Conservation (phyloP, 2,888 invertebrate genomes). For the Athrips mouffetella region DNA sequence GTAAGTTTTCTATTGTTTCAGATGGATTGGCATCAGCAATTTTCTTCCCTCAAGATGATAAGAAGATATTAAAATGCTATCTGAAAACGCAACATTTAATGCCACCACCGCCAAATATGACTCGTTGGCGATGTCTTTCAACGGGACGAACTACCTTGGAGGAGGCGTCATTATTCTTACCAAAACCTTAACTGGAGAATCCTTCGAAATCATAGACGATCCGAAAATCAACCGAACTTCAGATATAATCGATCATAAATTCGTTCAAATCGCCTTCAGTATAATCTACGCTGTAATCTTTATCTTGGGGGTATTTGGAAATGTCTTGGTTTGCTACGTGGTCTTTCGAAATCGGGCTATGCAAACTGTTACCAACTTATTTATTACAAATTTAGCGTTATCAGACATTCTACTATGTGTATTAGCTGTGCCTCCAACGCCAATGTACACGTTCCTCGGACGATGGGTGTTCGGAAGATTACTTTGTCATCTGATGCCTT, state of each 20-base stretch:
- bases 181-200: conserved; percentile 65
- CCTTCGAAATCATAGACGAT: conserved; percentile 63
- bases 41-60: not conserved
- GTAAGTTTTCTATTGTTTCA: conserved; percentile 44
- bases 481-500: conserved; percentile 91
- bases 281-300: conserved; percentile 88
- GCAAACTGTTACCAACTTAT: conserved; percentile 95
- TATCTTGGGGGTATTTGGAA: conserved; percentile 87
- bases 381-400: conserved; percentile 92
- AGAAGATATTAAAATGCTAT: conserved; percentile 41
- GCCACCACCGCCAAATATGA: conserved; percentile 44
- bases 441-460: conserved; percentile 89
- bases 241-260: conserved; percentile 81
- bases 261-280: conserved; percentile 86
- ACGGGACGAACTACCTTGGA: conserved; percentile 48
- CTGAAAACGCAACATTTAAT: conserved; percentile 38
- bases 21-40: conserved; percentile 50
- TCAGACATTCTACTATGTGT: conserved; percentile 91
- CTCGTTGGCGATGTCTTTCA: conserved; percentile 54
- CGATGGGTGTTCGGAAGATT: conserved; percentile 91
- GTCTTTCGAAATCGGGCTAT: conserved; percentile 90
- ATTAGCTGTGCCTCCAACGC: conserved; percentile 93
- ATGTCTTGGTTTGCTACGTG: conserved; percentile 90
- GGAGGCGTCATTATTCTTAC: conserved; percentile 62
- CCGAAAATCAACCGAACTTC: conserved; percentile 61